Evolutionary conservation across 1,140 invertebrate genomes (phyloP).

Genomic region (Drosophila nikananu): DNA sequence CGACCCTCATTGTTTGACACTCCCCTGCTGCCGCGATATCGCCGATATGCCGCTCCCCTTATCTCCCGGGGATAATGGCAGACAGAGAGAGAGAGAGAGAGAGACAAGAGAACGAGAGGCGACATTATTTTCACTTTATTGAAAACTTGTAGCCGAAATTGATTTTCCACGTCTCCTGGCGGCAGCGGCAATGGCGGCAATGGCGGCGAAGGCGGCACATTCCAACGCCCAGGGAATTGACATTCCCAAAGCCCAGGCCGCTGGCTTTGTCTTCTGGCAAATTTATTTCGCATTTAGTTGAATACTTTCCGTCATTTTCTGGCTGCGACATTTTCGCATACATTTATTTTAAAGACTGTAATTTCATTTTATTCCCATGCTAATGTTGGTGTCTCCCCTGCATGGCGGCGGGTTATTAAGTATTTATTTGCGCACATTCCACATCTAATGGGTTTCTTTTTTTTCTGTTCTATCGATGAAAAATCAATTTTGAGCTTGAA

Average conservation of each 20-base stretch:
- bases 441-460: constrained; percentile 42
- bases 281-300: constrained; percentile 83
- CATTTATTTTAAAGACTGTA: constrained; percentile 84
- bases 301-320: constrained; percentile 76
- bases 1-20: constrained; percentile 82
- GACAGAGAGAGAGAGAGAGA: constrained; percentile 13
- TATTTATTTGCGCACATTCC: constrained; percentile 76
- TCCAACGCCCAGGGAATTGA: constrained; percentile 75
- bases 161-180: constrained; percentile 79
- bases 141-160: constrained; percentile 82
- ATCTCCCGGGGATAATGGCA: constrained; percentile 72
- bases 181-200: constrained; percentile 18
- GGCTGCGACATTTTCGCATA: constrained; percentile 73
- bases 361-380: constrained; percentile 79
- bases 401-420: constrained; percentile 54
- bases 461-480: constrained; percentile 22
- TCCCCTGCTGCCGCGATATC: constrained; percentile 29
- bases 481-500: constrained; percentile 60
- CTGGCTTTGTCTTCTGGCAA: constrained; percentile 69
- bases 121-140: constrained; percentile 83
- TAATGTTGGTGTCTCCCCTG: constrained; percentile 45
- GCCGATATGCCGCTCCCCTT: constrained; percentile 40
- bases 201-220: constrained; percentile 50
- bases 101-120: constrained; percentile 32
- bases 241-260: constrained; percentile 39